Conservation (phyloP, 2,113 vertebrate genomes). For the Entosphenus tridentatus region DNA sequence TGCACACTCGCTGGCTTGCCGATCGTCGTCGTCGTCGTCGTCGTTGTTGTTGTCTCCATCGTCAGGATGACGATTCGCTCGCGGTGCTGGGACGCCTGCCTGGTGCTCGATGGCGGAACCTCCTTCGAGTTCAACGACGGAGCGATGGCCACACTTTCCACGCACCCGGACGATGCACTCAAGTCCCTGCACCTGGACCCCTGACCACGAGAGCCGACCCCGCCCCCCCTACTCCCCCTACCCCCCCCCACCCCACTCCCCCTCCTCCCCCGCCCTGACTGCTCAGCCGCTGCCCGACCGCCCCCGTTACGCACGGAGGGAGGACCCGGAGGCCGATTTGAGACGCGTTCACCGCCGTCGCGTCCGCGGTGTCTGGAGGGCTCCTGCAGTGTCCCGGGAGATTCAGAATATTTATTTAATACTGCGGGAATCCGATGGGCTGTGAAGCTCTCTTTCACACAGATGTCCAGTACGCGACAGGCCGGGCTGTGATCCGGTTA, state of each 20-base stretch:
- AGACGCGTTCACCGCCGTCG: too few species aligned
- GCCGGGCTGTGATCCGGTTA: too few species aligned
- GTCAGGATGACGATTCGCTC: slow-evolving; percentile 64
- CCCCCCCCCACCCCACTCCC: slow-evolving; percentile 9
- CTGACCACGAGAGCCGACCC: slow-evolving; percentile 21
- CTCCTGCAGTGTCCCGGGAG: too few species aligned
- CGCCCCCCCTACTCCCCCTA: background rate
- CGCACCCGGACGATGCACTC: slow-evolving; percentile 54
- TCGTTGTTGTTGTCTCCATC: slow-evolving; percentile 6
- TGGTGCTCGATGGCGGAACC: slow-evolving; percentile 86
- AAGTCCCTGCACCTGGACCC: slow-evolving; percentile 56
- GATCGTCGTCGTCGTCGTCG: too few species aligned
- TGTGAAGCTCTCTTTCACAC: too few species aligned
- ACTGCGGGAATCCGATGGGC: too few species aligned
- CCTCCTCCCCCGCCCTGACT: slow-evolving; percentile 18
- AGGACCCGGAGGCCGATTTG: too few species aligned
- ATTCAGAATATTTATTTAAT: too few species aligned
- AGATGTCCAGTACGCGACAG: too few species aligned
- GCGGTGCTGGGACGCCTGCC: slow-evolving; percentile 89
- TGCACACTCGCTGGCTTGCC: too few species aligned
- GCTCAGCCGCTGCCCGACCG: slow-evolving; percentile 7
- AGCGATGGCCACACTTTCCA: slow-evolving; percentile 59
- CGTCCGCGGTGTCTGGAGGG: too few species aligned
- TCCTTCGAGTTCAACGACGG: slow-evolving; percentile 96
- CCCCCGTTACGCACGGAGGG: background rate